A percentile compares a stretch with the other conserved stretches of the same genome.
phyloP scores from a whole-genome alignment of 2,113 vertebrate genomes.

The Aramus guarauna region DNA sequence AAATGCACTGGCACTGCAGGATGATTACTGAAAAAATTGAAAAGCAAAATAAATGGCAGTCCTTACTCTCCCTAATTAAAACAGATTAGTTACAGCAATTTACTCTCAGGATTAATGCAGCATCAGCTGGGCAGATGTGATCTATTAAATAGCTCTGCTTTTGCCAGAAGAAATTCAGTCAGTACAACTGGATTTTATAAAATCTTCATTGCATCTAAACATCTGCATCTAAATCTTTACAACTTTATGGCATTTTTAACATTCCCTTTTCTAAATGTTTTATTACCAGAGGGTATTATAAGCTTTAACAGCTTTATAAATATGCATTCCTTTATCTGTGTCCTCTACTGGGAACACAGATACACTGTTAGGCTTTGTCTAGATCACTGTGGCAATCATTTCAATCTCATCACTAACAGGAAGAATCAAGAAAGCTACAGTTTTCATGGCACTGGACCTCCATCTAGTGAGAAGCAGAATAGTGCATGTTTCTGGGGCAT shows the following conservation, averaged over 20 bases:
- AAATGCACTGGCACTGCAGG: neutral
- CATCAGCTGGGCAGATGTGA: neutral
- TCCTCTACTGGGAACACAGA: neutral
- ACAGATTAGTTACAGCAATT: constrained; percentile 32
- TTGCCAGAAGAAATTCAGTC: neutral
- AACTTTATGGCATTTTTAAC: neutral
- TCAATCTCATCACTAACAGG: neutral
- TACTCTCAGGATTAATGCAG: neutral
- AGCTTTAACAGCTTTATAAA: neutral
- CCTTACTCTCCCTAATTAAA: constrained; percentile 30
- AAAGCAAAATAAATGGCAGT: constrained; percentile 23
- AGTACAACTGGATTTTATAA: neutral
- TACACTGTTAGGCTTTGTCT: neutral
- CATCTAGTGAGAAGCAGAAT: constrained; percentile 52
- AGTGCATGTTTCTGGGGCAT: neutral
- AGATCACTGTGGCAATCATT: neutral
- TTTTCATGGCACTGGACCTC: constrained; percentile 39
- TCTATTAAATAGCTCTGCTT: neutral
- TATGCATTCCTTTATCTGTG: neutral
- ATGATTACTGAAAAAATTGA: neutral
- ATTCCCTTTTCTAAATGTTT: neutral
- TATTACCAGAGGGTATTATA: neutral
- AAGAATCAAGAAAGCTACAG: neutral
- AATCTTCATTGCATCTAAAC: neutral
- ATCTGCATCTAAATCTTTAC: neutral